Evolutionary conservation across 2,888 invertebrate genomes (phyloP).

Genomic region (Eremobia ochroleuca): DNA sequence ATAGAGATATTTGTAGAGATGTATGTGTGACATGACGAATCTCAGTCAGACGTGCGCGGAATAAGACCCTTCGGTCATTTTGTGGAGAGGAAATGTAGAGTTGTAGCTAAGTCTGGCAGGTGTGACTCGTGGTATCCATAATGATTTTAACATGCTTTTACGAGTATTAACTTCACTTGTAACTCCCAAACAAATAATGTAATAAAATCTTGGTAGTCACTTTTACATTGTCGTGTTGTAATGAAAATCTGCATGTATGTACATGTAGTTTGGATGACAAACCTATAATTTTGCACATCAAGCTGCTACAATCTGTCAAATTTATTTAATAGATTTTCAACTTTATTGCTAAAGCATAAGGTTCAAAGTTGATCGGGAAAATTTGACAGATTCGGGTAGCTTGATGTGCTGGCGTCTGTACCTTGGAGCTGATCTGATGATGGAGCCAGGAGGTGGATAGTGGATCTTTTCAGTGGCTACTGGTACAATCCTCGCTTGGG

Average conservation of each 20-base stretch:
- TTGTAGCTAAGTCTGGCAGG: constrained; percentile 20
- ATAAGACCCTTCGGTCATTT: constrained; percentile 63
- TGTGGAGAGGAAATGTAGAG: constrained; percentile 42
- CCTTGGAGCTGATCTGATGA: neutral
- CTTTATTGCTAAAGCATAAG: too few species aligned
- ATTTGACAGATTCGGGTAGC: too few species aligned
- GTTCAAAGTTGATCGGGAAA: too few species aligned
- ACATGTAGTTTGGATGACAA: neutral
- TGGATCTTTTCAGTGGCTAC: neutral
- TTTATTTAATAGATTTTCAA: too few species aligned
- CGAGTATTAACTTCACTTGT: neutral
- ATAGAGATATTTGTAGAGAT: constrained; percentile 61
- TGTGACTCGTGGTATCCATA: neutral
- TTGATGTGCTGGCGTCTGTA: too few species aligned
- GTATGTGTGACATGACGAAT: constrained; percentile 71
- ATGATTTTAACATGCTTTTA: neutral
- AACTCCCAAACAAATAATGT: neutral
- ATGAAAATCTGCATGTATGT: neutral
- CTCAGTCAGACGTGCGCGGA: constrained; percentile 71
- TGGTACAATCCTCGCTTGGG: neutral
- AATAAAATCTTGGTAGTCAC: neutral
- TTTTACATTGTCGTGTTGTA: neutral
- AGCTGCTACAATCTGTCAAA: too few species aligned
- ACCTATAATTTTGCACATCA: neutral
- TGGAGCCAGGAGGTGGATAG: neutral